These are phyloP conservation scores for Acrossocheilus fasciatus DNA, from an alignment of 2,797 vertebrate species.

Conservation along the genomic window DNA sequence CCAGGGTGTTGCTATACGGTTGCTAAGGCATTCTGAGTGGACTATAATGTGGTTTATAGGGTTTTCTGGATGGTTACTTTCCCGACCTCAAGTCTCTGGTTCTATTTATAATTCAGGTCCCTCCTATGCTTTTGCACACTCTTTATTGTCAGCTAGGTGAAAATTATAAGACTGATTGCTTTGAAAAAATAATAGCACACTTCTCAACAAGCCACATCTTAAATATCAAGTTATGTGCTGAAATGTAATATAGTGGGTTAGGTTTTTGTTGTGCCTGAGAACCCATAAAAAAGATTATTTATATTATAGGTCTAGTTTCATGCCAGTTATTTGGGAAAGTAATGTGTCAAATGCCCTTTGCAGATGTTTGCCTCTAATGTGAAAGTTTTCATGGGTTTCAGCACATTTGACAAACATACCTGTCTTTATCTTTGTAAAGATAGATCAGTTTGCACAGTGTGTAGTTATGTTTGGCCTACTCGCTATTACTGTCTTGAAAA, in stretches of 20 bases:
- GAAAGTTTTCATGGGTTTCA: slow-evolving; percentile 21
- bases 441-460: slow-evolving; percentile 48
- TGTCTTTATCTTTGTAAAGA: slow-evolving; percentile 58
- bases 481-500: slow-evolving; percentile 62
- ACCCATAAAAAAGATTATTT: neutral
- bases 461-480: slow-evolving; percentile 66
- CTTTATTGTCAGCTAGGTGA: neutral
- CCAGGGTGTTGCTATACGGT: neutral
- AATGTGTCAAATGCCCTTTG: neutral
- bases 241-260: neutral
- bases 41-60: slow-evolving; percentile 1
- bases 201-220: neutral
- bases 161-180: neutral
- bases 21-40: neutral
- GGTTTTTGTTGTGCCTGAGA: neutral
- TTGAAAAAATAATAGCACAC: neutral
- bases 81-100: neutral
- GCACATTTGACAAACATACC: slow-evolving; percentile 62
- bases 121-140: neutral
- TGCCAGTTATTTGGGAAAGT: neutral
- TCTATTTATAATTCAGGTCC: neutral
- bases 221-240: neutral
- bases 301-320: neutral
- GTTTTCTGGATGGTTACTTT: neutral
- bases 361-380: slow-evolving; percentile 16